Evolutionary conservation across 2,797 vertebrate genomes (phyloP), one percentile per base, ranked within the genome.

Genomic region (Xiphorhynchus erythropygius): DNA sequence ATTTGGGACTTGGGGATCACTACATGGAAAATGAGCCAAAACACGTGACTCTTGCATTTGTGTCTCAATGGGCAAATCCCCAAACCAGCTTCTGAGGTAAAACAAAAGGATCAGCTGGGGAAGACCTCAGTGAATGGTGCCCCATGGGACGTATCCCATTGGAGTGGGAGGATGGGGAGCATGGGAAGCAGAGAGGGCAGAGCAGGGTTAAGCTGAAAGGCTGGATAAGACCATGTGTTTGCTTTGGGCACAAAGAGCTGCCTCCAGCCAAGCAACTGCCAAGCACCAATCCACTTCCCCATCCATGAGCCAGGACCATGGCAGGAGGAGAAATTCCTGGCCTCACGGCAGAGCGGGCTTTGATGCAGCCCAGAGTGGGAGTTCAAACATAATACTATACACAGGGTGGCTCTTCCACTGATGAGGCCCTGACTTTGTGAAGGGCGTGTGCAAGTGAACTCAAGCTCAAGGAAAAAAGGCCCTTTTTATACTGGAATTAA

Each of bases 401-500:
- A 22, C 46, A 49, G 23, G 46, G 52, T 89, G 47, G 46, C 46
- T 87, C 42, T 71, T 47, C 65, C 44, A 50, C 24, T 7, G 13
- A 7, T 69, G 55, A 59, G 9, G 33, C 14, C 18, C n/a, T 63
- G 59, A 23, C 74, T 87, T 83, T 77, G 39, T 62, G 71, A 68
- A 78, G 46, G 76, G 30, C 13, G 4, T 50, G 50, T 80, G 75
- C 35, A 33, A 93, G 22, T 3, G 11, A 85, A 68, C 89, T 64
- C 75, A 87, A 87, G 62, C 60, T 68, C 33, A 69, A 86, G 63
- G 47, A 13, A 30, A 86, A 89, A 91, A 83, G 18, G n/a, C 28
- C 42, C 42, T 88, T 92, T 91, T 75, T 49, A 65, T 49, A 30
- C 42, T 65, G 69, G 81, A 94, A 87, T 95, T 91, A 86, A 85